Conservation (phyloP, 2,113 vertebrate species). For the Andinoacara biseriatus region DNA sequence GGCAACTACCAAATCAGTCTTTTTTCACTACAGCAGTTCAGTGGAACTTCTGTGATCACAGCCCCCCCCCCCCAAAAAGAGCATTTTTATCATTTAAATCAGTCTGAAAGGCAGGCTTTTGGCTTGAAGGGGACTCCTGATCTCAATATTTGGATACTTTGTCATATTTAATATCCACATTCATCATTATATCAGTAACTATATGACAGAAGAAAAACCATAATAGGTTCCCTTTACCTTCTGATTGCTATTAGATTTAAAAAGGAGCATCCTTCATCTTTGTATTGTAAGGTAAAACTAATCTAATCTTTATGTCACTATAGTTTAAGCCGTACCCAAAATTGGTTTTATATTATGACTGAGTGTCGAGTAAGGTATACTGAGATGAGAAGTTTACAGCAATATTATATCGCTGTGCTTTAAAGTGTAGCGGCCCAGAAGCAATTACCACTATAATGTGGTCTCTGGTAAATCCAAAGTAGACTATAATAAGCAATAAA, state of each 20-base stretch:
- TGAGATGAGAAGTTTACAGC: too few species aligned
- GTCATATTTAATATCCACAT: not conserved
- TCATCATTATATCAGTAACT: not conserved
- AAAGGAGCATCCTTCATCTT: not conserved
- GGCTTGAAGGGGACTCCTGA: not conserved
- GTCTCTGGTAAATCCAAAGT: not conserved
- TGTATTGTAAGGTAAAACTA: not conserved
- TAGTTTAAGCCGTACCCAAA: not conserved
- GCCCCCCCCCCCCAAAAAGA: too few species aligned
- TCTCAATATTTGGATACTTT: not conserved
- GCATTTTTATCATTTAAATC: not conserved
- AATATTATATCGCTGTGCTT: not conserved
- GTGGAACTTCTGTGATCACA: too few species aligned
- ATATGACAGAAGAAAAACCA: not conserved
- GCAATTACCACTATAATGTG: not conserved
- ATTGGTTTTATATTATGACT: not conserved
- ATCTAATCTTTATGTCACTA: not conserved
- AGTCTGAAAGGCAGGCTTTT: not conserved
- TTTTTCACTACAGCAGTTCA: not conserved
- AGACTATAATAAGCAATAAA: not conserved
- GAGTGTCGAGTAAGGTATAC: not conserved
- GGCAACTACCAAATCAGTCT: not conserved
- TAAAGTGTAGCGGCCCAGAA: not conserved
- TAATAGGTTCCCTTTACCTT: not conserved
- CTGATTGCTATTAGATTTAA: not conserved